Evolutionary conservation across 2,888 invertebrate species (phyloP).

Genomic region (Caenorhabditis becei): DNA sequence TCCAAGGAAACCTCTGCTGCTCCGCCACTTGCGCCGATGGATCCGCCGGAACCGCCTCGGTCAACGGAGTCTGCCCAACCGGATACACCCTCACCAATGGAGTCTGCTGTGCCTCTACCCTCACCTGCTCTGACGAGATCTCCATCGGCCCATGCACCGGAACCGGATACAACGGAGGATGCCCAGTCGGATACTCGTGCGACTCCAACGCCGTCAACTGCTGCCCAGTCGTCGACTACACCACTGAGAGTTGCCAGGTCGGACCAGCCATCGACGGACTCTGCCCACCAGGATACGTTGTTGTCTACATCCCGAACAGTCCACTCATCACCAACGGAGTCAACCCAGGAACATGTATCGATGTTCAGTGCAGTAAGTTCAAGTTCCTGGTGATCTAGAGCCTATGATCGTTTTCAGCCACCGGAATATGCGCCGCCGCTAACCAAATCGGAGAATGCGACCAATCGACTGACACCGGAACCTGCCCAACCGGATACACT

Average conservation of each 20-base stretch:
- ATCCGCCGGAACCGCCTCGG: conserved; percentile 58
- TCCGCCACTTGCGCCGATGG: conserved; percentile 68
- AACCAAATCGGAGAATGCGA: conserved; percentile 72
- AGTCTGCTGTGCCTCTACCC: conserved; percentile 76
- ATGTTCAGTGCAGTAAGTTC: conserved; percentile 67
- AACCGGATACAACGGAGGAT: conserved; percentile 61
- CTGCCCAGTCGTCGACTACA: conserved; percentile 71
- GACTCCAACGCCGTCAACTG: conserved; percentile 68
- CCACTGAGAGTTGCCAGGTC: conserved; percentile 47
- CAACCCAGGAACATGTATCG: conserved; percentile 69
- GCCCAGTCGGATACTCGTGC: conserved; percentile 71
- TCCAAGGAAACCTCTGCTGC: conserved; percentile 76
- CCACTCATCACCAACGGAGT: conserved; percentile 56
- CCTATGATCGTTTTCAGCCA: conserved; percentile 56
- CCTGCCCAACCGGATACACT: conserved; percentile 72
- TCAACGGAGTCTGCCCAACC: conserved; percentile 72
- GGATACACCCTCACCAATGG: conserved; percentile 77
- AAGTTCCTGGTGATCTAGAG: not conserved
- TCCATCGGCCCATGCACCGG: conserved; percentile 65
- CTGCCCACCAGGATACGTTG: conserved; percentile 71
- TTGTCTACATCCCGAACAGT: conserved; percentile 67
- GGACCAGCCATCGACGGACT: conserved; percentile 73
- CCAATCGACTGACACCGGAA: conserved; percentile 59
- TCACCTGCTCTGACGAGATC: conserved; percentile 59
- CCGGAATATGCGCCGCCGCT: conserved; percentile 67